These are phyloP conservation scores for Marmota monax DNA, from an alignment of 2,113 vertebrate genomes.

Conservation along the genomic window DNA sequence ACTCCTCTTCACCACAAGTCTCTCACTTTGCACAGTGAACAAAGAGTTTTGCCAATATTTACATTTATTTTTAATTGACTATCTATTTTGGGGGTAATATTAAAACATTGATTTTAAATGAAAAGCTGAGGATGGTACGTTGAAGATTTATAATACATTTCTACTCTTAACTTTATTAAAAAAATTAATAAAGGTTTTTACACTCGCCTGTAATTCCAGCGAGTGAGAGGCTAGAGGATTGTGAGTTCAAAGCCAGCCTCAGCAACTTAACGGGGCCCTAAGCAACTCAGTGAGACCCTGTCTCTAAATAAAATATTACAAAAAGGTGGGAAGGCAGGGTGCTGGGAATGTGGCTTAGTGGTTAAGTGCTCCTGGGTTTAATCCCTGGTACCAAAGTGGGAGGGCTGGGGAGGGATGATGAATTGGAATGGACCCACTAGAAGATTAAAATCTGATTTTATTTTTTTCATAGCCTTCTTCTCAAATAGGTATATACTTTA, in stretches of 20 bases:
- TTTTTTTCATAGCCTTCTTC: not conserved
- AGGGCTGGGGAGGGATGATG: too few relatives aligned
- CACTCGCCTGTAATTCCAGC: too few relatives aligned
- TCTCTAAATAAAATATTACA: too few relatives aligned
- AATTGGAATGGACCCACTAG: not conserved
- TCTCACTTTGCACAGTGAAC: not conserved
- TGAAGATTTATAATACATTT: not conserved
- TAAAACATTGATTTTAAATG: not conserved
- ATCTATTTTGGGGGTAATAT: not conserved
- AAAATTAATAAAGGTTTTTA: not conserved
- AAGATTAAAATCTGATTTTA: conserved; percentile 12
- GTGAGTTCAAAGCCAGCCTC: too few relatives aligned
- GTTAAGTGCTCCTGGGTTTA: too few relatives aligned
- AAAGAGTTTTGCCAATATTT: not conserved
- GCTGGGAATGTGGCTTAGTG: too few relatives aligned
- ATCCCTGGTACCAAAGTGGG: not conserved
- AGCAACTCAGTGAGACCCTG: too few relatives aligned
- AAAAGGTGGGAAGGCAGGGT: too few relatives aligned
- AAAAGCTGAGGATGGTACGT: not conserved
- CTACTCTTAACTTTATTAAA: not conserved
- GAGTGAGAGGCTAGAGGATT: too few relatives aligned
- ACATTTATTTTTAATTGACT: not conserved
- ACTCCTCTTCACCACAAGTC: not conserved
- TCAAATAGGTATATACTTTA: not conserved
- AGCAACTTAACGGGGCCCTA: too few relatives aligned